These are phyloP conservation scores for Oreocharis arfaki DNA, from an alignment of 2,113 vertebrate species.

Conservation along the genomic window DNA sequence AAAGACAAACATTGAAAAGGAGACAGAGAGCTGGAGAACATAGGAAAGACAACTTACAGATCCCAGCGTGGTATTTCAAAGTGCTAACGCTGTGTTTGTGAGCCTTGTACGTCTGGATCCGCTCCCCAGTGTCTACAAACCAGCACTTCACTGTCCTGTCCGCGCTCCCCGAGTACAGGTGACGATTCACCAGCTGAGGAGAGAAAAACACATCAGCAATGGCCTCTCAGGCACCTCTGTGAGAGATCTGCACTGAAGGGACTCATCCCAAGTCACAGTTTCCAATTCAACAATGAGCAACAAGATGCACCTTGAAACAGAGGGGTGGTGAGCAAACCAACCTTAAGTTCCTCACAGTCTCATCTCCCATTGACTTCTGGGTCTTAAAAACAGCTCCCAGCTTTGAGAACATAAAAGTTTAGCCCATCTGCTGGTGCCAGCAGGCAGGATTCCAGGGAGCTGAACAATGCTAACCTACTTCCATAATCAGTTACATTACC, in stretches of 20 bases:
- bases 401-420: background rate
- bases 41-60: constrained; percentile 70
- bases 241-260: background rate
- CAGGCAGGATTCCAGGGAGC: background rate
- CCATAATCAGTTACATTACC: background rate
- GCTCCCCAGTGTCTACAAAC: constrained; percentile 73
- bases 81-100: constrained; percentile 80
- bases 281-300: background rate
- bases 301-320: background rate
- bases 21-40: background rate
- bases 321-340: background rate
- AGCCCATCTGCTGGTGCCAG: background rate
- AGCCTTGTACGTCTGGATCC: constrained; percentile 70
- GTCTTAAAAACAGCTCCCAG: background rate
- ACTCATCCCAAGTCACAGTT: background rate
- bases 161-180: constrained; percentile 76
- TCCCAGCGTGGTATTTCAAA: constrained; percentile 77
- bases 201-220: background rate
- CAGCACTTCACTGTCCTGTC: constrained; percentile 80
- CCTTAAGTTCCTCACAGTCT: accelerated
- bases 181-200: constrained; percentile 72
- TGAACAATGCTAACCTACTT: background rate
- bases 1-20: background rate
- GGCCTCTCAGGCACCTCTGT: accelerated
- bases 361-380: background rate